phyloP scores from a whole-genome alignment of 2,113 vertebrate species.

The Ptyas mucosa region DNA sequence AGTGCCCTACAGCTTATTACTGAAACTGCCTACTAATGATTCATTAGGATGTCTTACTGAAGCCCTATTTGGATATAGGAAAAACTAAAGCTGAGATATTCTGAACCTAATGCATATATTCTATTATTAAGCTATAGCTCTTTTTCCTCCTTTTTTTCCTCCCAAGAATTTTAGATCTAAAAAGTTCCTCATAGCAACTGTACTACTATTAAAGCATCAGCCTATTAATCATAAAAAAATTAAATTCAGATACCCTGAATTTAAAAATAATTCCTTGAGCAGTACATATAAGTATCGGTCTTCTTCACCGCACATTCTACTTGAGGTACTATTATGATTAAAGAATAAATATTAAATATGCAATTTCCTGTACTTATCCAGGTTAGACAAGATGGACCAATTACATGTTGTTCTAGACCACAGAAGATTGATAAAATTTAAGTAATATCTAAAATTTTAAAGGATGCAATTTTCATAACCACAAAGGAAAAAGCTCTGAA shows the following conservation, averaged over 20 bases:
- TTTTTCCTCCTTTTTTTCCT: background rate
- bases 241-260: background rate
- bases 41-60: background rate
- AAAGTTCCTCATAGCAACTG: background rate
- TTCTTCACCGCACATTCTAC: background rate
- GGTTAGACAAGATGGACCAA: conserved; percentile 2
- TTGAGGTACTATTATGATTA: background rate
- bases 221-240: background rate
- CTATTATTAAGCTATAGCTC: background rate
- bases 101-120: background rate
- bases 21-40: background rate
- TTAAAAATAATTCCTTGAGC: background rate
- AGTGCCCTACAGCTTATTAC: background rate
- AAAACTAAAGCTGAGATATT: background rate
- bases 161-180: background rate
- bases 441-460: background rate
- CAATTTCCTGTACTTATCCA: background rate
- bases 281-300: background rate
- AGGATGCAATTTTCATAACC: background rate
- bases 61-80: background rate
- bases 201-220: background rate
- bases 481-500: background rate
- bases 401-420: background rate
- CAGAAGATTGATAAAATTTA: conserved; percentile 9
- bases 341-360: background rate